These are phyloP conservation scores for Ecliptopera silaceata DNA, from an alignment of 2,888 invertebrate species.

Conservation along the genomic window DNA sequence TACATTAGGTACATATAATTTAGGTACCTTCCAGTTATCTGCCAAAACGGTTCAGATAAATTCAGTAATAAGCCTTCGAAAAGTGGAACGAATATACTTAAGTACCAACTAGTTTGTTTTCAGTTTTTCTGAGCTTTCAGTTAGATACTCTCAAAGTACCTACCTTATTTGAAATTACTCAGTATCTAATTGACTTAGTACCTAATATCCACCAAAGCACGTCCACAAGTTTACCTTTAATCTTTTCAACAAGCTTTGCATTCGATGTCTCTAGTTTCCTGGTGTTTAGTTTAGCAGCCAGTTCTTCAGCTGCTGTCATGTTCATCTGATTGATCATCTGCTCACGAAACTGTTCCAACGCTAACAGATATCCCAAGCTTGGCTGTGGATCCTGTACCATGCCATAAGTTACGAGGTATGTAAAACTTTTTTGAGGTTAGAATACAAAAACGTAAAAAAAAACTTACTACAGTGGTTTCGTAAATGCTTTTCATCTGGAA, in stretches of 20 bases:
- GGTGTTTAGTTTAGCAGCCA: slow-evolving; percentile 63
- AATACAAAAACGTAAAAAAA: not conserved
- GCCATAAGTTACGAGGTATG: not conserved
- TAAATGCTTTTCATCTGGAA: slow-evolving; percentile 49
- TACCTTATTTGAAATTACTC: too few species aligned
- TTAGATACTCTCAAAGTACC: too few species aligned
- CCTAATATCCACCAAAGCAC: too few species aligned
- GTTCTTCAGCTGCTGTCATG: slow-evolving; percentile 74
- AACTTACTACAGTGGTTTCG: slow-evolving; percentile 4
- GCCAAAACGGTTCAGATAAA: too few species aligned
- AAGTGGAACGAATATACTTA: too few species aligned
- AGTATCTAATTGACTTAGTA: too few species aligned
- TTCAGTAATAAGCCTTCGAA: not conserved
- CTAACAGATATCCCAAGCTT: slow-evolving; percentile 57
- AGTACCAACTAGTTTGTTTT: too few species aligned
- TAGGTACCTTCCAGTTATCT: too few species aligned
- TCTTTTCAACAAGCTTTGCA: slow-evolving; percentile 58
- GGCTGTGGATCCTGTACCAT: slow-evolving; percentile 11
- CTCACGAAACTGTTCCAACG: slow-evolving; percentile 64
- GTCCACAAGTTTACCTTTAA: slow-evolving; percentile 53
- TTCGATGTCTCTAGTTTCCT: slow-evolving; percentile 73
- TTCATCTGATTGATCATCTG: slow-evolving; percentile 67
- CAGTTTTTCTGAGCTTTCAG: too few species aligned
- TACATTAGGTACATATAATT: too few species aligned
- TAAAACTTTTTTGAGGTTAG: not conserved